Evolutionary conservation across 92 coral and sea anemone genomes (phyloP).

Genomic region (Epizoanthus scotinus): DNA sequence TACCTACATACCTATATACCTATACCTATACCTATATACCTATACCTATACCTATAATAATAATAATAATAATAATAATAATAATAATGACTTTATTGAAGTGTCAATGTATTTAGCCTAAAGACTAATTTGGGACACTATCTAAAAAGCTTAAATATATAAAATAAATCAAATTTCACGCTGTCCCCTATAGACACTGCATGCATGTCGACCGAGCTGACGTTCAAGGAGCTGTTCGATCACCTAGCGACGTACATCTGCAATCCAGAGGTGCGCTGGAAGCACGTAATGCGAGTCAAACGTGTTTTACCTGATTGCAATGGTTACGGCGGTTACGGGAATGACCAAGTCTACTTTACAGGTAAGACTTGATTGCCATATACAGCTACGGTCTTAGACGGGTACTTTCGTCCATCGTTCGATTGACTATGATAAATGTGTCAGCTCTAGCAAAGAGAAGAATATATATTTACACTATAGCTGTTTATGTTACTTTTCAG

Average conservation of each 20-base stretch:
- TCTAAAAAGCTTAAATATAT: no score
- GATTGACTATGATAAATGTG: no score
- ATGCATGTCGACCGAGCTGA: constrained; percentile 85
- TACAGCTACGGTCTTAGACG: neutral
- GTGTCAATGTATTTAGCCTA: no score
- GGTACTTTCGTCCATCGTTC: no score
- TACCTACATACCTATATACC: no score
- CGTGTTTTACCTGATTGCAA: constrained; percentile 81
- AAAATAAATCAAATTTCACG: neutral
- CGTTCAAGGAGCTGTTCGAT: constrained; percentile 89
- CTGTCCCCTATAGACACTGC: constrained; percentile 79
- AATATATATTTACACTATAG: neutral
- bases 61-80: no score
- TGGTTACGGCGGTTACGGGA: constrained; percentile 88
- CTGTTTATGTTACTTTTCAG: constrained; percentile 41
- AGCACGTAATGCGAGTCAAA: constrained; percentile 91
- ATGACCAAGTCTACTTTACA: constrained; percentile 93
- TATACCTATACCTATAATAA: no score
- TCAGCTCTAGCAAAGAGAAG: no score
- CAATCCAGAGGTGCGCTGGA: constrained; percentile 95
- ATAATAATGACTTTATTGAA: no score
- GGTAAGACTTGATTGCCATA: constrained; percentile 48
- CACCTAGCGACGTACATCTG: constrained; percentile 78
- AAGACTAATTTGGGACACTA: no score
- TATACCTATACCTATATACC: no score